Evolutionary conservation across 2,113 vertebrate genomes (phyloP), one percentile per base, ranked within the genome.

Genomic region (Bombycilla garrulus): DNA sequence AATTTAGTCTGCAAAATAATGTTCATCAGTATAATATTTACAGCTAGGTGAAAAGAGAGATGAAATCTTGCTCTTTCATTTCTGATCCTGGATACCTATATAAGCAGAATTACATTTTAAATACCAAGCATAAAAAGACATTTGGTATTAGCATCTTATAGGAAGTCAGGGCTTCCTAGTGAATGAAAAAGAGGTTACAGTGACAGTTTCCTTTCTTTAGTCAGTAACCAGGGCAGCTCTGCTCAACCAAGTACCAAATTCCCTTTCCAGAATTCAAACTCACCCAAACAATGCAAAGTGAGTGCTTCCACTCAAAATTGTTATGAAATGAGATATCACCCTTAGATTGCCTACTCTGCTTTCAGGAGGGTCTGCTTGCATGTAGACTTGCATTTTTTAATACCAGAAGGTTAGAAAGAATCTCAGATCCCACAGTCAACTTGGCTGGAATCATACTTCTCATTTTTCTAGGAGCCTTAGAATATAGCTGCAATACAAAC

Each of bases 1-100:
- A 72, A 87, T 92, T 92, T 88, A 60, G 62, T 92, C 81, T n/a
- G 69, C 69, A 96, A 95, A 95, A 90, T 82, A 79, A 48, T 9
- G 7, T 90, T 91, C 81, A 83, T 78, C 66, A 92, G 85, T 78
- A 38, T 67, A 77, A 58, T 85, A 92, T 82, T 77, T 90, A 92
- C 70, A 79, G 66, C 16, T 77, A 77, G 36, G 50, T 87, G 26
- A 87, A 94, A 84, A 79, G 48, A 86, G 15, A 77, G 8, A 72
- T 1, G 2, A 25, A 51, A 86, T 54, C 58, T 80, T 36, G 22
- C 16, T 65, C 22, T 56, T 92, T 70, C 17, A n/a, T 87, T 92
- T 96, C 33, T 78, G 61, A 77, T 57, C 70, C 5, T 73, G 17
- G 16, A 38, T 86, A 86, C 4, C 54, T 79, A 22, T 21, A 33